Evolutionary conservation across 2,888 invertebrate species (phyloP), one percentile per base, ranked within the genome.

Genomic region (Dryadula phaetusa): DNA sequence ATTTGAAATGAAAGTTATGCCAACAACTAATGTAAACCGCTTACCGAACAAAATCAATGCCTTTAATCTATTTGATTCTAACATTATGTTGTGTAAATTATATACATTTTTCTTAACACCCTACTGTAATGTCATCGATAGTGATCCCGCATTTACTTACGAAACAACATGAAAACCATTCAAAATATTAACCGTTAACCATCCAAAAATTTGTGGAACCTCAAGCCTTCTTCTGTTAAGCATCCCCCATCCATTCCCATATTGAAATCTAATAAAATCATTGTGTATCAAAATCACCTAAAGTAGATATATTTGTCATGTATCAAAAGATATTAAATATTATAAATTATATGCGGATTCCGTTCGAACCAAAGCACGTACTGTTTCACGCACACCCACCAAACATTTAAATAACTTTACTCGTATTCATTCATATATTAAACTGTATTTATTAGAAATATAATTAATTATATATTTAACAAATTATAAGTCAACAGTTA

Each of bases 401-500:
- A 72, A 73, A 53, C 64, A 70, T 60, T 67, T 66, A 75, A 76
- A 62, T 66, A 70, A 63, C 40, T 74, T 76, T 73, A 72, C 65
- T 70, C 32, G 16, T 73, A 72, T 62, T 67, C 70, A 68, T 64
- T 70, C 70, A 70, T 64, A 74, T 68, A 73, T 74, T 76, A 75
- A 75, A 73, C 70, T 70, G 69, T 70, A 70, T 71, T 72, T 77
- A 84, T 85, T 83, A 83, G 77, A 82, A 81, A 83, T 85, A 83
- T 82, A 79, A 81, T 56, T 56, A 56, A 37, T 85, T 84, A 88
- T 85, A 87, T 79, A 77, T 78, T 78, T 80, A 84, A 88, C 86
- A 88, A 90, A 90, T 88, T 82, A 86, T 87, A 84, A 77, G 76
- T 85, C 84, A 90, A 90, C 87, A 84, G 88, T 87, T 79, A 85